Percentiles rank a stretch among this genome's conserved stretches.
Evolutionary conservation across 2,888 invertebrate genomes (phyloP).

Genomic region (Agrilus mali): DNA sequence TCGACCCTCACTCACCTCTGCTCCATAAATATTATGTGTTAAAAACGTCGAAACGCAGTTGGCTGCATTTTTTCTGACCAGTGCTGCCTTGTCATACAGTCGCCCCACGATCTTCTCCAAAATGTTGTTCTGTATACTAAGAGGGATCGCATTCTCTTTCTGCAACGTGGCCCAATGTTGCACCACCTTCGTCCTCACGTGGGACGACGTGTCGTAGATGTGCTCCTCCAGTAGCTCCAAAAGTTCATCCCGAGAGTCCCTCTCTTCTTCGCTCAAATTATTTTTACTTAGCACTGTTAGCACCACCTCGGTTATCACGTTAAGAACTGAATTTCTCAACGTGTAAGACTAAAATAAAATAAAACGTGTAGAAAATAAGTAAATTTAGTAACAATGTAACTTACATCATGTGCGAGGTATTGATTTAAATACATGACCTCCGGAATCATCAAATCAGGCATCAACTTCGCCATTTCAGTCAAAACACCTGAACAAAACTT

Average conservation of each 20-base stretch:
- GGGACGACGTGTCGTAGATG: constrained; percentile 71
- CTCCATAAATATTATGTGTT: constrained; percentile 77
- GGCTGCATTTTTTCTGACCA: constrained; percentile 75
- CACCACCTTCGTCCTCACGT: constrained; percentile 74
- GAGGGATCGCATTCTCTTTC: constrained; percentile 65
- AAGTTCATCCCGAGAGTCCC: constrained; percentile 59
- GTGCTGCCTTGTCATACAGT: constrained; percentile 69
- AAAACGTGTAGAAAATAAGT: neutral
- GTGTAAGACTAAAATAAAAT: constrained; percentile 43
- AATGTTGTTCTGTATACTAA: constrained; percentile 53
- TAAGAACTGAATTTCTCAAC: constrained; percentile 68
- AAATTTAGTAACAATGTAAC: constrained; percentile 4
- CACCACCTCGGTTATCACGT: constrained; percentile 71
- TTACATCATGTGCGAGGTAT: constrained; percentile 28
- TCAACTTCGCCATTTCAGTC: constrained; percentile 25
- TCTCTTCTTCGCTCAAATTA: constrained; percentile 52
- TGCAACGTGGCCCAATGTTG: constrained; percentile 74
- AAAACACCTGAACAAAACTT: constrained; percentile 24
- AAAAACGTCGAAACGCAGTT: constrained; percentile 66
- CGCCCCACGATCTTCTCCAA: constrained; percentile 56
- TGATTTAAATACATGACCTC: constrained; percentile 27
- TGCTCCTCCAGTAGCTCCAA: constrained; percentile 71
- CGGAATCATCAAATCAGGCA: constrained; percentile 30
- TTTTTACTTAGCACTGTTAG: constrained; percentile 60
- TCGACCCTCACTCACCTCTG: constrained; percentile 45